Evolutionary conservation across 2,888 invertebrate species (phyloP), one percentile per base, ranked within the genome.

Genomic region (Ptychoptera contaminata): DNA sequence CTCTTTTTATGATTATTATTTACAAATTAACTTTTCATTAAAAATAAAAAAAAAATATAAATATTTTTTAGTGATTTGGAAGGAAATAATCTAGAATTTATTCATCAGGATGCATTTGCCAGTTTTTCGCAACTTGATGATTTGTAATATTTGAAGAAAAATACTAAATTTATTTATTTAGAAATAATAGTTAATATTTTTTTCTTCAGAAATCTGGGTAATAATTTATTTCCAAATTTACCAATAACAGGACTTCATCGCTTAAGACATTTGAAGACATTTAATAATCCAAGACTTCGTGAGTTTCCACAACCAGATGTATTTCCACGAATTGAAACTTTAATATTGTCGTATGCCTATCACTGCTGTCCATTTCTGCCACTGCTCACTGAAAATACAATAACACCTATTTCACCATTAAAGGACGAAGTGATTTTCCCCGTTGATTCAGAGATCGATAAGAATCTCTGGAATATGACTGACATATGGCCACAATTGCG

Each of bases 331-430:
- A 85, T 93, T 50, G 65, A 85, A 68, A 82, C 81, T 10, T 70
- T 93, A 57, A 79, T 86, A 36, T 68, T 94, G 35, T 86, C 92
- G 1, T 94, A 93, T 66, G 93, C 94, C 52, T 96, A 94, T 68
- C 94, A 96, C 63, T 96, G 94, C 68, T 94, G 94, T 67, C 82
- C 87, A 50, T 92, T 87, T 67, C 63, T 86, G 57, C 79, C 82
- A 39, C 65, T 79, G 53, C 72, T 76, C 53, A 74, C 76, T 44
- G 62, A 62, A 52, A 68, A 40, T 14, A 61, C 52, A 47, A 68
- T 62, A 0, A 70, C 70, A n/a, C 69, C 66, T 5, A 62, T 61
- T 40, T 68, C 66, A 58, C 73, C 52, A 57, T 74, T 46, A 43
- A 59, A 74, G 54, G 82, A 82, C 55, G 71, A 77, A 1, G 75